Conservation (phyloP, 2,888 invertebrate genomes). For the Acanthosoma haemorrhoidale region DNA sequence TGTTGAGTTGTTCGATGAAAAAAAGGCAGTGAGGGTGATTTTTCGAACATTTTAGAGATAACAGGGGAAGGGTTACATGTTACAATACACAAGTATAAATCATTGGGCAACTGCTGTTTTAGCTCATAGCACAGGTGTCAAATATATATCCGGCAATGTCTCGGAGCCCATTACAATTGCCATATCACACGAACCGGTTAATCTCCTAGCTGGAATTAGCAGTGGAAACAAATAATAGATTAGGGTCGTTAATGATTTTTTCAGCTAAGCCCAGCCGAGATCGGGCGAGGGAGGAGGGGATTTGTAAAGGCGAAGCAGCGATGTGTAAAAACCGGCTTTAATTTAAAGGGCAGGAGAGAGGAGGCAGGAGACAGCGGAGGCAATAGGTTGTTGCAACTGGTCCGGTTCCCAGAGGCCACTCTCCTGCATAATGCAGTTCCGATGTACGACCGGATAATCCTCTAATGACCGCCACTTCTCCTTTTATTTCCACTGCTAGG, state of each 20-base stretch:
- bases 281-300: neutral
- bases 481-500: neutral
- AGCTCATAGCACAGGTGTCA: no score
- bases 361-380: no score
- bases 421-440: slow-evolving; percentile 1
- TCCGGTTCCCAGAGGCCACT: neutral
- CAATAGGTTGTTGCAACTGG: neutral
- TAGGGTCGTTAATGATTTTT: neutral
- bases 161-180: no score
- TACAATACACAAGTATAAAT: no score
- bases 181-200: no score
- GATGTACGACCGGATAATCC: neutral
- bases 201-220: no score
- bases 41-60: no score
- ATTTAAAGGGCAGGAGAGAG: neutral
- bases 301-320: neutral
- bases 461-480: neutral
- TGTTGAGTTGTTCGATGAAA: no score
- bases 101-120: no score
- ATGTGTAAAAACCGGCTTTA: neutral
- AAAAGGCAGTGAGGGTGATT: no score
- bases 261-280: neutral
- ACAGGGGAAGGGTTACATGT: no score
- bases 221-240: neutral
- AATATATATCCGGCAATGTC: no score